phyloP scores from a whole-genome alignment of 2,797 vertebrate species.

The Melanotaenia maccullochi region DNA sequence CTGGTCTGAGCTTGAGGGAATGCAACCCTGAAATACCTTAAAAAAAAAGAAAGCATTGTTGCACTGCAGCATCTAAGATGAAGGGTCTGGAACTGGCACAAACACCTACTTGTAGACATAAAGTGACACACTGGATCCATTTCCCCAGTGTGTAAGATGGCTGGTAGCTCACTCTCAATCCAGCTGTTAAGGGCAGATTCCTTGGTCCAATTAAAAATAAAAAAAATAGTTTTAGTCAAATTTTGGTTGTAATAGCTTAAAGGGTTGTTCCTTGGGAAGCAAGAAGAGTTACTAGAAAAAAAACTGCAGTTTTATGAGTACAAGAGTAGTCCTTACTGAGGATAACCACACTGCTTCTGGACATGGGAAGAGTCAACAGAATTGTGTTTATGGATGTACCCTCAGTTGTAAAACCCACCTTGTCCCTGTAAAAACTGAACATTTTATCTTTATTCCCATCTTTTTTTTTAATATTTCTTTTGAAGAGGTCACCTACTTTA shows the following conservation, averaged over 20 bases:
- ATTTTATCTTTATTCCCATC: too few species aligned
- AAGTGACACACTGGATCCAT: neutral
- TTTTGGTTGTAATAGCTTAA: neutral
- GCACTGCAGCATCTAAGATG: neutral
- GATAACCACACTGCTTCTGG: neutral
- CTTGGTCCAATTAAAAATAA: neutral
- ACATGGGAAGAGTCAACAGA: neutral
- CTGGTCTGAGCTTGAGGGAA: neutral
- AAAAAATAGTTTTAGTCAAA: neutral
- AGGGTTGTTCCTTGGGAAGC: neutral
- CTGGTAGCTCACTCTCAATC: neutral
- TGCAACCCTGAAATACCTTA: neutral
- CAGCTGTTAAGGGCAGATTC: neutral
- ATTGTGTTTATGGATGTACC: neutral
- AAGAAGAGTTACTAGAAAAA: neutral
- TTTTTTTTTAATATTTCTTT: neutral
- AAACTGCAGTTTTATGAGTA: neutral
- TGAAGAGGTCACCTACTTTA: neutral
- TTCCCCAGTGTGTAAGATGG: neutral
- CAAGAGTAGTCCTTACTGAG: neutral
- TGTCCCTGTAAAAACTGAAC: neutral
- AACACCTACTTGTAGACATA: neutral
- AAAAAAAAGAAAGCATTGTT: neutral
- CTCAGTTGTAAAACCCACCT: neutral
- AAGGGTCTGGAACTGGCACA: neutral